Evolutionary conservation across 2,113 vertebrate genomes (phyloP), one percentile per base, ranked within the genome.

Genomic region (Salvelinus namaycush): DNA sequence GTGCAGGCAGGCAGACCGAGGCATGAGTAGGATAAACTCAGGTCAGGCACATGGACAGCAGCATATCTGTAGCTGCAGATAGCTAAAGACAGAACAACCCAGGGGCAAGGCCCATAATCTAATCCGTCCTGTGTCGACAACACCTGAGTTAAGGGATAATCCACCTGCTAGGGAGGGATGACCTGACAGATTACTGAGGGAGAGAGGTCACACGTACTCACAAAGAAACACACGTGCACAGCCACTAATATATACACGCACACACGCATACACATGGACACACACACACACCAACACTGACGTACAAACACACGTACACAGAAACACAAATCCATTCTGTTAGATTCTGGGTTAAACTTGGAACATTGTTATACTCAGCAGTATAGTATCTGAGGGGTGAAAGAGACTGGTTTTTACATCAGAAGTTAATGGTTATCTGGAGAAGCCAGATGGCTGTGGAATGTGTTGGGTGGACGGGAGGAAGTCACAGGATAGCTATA

Each of bases 71-170:
- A 54, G 65, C 65, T 16, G 65, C 11, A 64, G 60, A 48, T 26
- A n/a, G 22, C 12, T 5, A 48, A 24, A 22, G 29, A 76, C 75
- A 73, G 78, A 82, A 64, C 76, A 54, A 57, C 54, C 70, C 65
- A 54, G 49, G 27, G 11, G 20, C 34, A 49, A 1, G n/a, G 44
- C 20, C 12, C 39, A 8, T 74, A 83, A 84, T 79, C 73, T 1
- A 16, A 18, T 18, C 60, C 59, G 22, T 64, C 59, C 76, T 65
- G 11, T 65, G 54, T 29, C 67, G 18, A 31, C 24, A 62, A 76
- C 64, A 78, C 59, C 60, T 72, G 78, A 75, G 60, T 31, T 5
- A 54, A 44, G 39, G 2, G 39, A 67, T 81, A 83, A 83, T 62
- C 79, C 70, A 74, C n/a, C 62, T 29, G 59, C 26, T 44, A 11